These are phyloP conservation scores for Ibidorhyncha struthersii DNA, from an alignment of 2,113 vertebrate genomes.

Conservation along the genomic window DNA sequence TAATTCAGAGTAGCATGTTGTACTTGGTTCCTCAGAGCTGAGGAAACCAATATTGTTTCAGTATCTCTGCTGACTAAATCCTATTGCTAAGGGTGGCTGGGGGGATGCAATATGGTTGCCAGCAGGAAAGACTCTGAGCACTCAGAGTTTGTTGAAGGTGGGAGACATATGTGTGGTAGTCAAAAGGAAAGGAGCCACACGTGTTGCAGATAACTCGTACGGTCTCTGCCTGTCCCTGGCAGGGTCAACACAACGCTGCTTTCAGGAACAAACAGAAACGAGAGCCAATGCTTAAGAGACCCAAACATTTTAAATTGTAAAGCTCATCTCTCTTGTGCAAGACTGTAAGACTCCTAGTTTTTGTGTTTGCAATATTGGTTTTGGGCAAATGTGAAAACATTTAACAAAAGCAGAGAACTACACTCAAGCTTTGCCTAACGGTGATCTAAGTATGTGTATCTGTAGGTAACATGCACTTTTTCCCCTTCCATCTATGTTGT, in stretches of 20 bases:
- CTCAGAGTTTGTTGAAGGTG: not conserved
- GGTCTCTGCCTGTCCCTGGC: not conserved
- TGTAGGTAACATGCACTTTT: not conserved
- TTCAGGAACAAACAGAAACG: not conserved
- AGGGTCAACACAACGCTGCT: fast-evolving
- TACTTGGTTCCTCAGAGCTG: not conserved
- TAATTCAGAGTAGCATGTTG: not conserved
- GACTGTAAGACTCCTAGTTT: not conserved
- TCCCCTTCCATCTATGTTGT: not conserved
- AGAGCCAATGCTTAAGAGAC: not conserved
- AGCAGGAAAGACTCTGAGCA: not conserved
- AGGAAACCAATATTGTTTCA: not conserved
- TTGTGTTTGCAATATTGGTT: not conserved
- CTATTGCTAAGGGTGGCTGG: not conserved
- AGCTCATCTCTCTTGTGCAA: not conserved
- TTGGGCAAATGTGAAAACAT: not conserved
- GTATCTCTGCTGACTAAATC: not conserved
- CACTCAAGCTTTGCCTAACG: not conserved
- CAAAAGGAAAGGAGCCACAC: not conserved
- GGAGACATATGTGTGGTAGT: not conserved
- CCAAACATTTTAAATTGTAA: not conserved
- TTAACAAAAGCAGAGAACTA: not conserved
- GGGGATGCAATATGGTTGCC: not conserved
- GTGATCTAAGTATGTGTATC: not conserved
- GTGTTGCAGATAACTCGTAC: not conserved